Evolutionary conservation across 1,140 invertebrate species (phyloP).

Genomic region (Ptiloglossa arizonensis): DNA sequence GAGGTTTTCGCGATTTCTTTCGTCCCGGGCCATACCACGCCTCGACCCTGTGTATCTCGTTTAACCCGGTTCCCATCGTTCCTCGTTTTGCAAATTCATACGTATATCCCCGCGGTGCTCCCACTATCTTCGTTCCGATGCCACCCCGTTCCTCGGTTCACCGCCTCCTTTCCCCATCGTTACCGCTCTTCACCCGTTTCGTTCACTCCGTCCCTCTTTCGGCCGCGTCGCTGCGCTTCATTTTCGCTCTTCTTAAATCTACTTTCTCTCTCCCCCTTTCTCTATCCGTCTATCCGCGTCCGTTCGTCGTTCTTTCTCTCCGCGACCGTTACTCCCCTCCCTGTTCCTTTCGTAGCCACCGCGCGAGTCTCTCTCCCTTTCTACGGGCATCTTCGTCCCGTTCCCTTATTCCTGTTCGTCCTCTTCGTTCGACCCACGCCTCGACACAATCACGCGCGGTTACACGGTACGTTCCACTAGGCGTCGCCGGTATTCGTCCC

Average conservation of each 20-base stretch:
- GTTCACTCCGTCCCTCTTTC: background rate
- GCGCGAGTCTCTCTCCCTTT: background rate
- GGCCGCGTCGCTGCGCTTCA: background rate
- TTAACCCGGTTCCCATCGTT: constrained; percentile 12
- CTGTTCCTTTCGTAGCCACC: too few species aligned
- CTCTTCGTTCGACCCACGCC: constrained; percentile 22
- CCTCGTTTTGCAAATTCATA: background rate
- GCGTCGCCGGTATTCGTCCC: constrained; percentile 50
- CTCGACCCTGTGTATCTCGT: background rate
- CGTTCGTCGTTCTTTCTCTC: too few species aligned
- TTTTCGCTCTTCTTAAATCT: constrained; percentile 10
- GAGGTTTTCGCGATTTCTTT: constrained; percentile 13
- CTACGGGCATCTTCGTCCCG: background rate
- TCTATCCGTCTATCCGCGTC: background rate
- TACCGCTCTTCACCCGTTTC: background rate
- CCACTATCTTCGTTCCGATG: background rate
- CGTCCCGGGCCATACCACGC: background rate
- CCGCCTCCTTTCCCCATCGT: background rate
- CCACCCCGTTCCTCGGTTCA: background rate
- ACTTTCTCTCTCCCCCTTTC: background rate
- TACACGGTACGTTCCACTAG: constrained; percentile 39
- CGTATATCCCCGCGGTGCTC: background rate
- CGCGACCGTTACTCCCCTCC: background rate
- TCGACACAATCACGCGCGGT: constrained; percentile 36
- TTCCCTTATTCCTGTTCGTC: constrained; percentile 24